Evolutionary conservation across 2,797 vertebrate genomes (phyloP), one percentile per base, ranked within the genome.

Genomic region (Pangasius krempfi): DNA sequence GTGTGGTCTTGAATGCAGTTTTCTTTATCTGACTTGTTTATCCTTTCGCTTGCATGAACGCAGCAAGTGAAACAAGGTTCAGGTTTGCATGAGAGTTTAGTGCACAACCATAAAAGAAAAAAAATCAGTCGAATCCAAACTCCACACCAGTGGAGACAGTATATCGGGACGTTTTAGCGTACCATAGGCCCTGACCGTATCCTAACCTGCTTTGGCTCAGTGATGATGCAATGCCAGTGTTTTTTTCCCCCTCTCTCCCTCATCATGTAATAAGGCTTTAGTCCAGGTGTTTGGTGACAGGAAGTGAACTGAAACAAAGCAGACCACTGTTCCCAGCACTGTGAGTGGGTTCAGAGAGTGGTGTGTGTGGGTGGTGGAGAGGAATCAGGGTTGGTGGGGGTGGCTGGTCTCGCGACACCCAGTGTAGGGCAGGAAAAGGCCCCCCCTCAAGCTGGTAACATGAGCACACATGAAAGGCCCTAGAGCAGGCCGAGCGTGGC

Each of bases 401-500:
- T 78, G 88, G 88, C n/a, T 75, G 70, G 81, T 73, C 83, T 85
- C 13, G 88, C 79, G 81, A 90, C 89, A 90, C 89, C 75, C 84
- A 54, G 85, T 75, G 87, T 50, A 80, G 72, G 68, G 85, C 80
- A 91, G 86, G 72, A 90, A 89, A 86, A 88, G 82, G 60, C 27
- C 50, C 89, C n/a, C 81, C 50, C 68, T 60, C 62, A 54, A 64
- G 4, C 73, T 66, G 84, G 93, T 91, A 94, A 93, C 89, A 76
- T 12, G 89, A 93, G 66, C 85, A 88, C 40, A 91, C 91, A 93
- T 94, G 92, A 94, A 93, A 94, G 92, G 87, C 25, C 54, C 90
- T 78, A 33, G 52, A 83, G 89, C 90, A 92, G 90, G 87, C 88
- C 22, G 88, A 93, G 92, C 82, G 68, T 91, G 91, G 89, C 86